Conservation (phyloP, 2,113 vertebrate species). For the Vidua chalybeata region DNA sequence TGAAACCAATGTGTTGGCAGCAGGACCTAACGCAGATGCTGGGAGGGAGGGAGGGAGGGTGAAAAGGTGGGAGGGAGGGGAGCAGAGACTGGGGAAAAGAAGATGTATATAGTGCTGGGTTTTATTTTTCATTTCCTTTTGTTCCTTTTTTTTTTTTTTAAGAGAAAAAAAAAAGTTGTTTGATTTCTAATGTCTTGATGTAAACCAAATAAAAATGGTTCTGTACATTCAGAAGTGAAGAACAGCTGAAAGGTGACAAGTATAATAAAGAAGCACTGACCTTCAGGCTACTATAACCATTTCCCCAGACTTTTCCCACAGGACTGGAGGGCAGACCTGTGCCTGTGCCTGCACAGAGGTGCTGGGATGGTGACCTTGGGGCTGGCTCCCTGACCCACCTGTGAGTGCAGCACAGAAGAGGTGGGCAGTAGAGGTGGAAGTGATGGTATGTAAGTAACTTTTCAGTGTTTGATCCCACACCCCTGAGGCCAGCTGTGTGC, state of each 20-base stretch:
- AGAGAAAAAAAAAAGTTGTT: neutral
- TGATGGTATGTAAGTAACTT: neutral
- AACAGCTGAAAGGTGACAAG: slow-evolving; percentile 41
- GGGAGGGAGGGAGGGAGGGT: neutral
- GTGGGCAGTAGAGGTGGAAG: neutral
- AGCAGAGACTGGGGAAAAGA: neutral
- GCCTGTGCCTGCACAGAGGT: neutral
- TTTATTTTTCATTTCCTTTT: slow-evolving; percentile 18
- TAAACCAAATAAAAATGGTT: slow-evolving; percentile 57
- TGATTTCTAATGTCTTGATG: slow-evolving; percentile 57
- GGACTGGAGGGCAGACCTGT: neutral
- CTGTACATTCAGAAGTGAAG: slow-evolving; percentile 46
- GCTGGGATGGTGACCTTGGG: neutral
- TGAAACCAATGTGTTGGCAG: neutral
- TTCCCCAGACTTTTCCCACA: slow-evolving; percentile 23
- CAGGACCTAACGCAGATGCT: neutral
- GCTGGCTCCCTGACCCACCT: slow-evolving; percentile 20
- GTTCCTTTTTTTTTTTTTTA: neutral
- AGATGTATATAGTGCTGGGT: slow-evolving; percentile 36
- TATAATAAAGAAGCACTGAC: slow-evolving; percentile 29
- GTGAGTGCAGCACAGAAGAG: neutral
- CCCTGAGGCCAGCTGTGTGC: neutral
- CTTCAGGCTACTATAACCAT: slow-evolving; percentile 12
- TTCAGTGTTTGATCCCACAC: neutral
- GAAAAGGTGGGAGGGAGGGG: neutral